Evolutionary conservation across 2,888 invertebrate genomes (phyloP).

Genomic region (Zygaena filipendulae): DNA sequence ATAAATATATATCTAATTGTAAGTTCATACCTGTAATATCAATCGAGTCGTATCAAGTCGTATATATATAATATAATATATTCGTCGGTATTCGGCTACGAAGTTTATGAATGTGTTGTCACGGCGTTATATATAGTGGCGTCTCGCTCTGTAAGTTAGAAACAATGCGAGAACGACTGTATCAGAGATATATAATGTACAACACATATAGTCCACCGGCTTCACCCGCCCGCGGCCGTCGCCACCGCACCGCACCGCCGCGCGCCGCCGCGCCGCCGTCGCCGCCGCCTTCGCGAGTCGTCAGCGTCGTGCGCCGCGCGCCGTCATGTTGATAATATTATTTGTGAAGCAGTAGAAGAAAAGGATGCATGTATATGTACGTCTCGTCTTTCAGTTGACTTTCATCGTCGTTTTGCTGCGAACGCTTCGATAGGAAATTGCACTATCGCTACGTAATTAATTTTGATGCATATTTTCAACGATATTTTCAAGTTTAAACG

Average conservation of each 20-base stretch:
- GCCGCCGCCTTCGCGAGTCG: slow-evolving; percentile 22
- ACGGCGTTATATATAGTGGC: too few relatives aligned
- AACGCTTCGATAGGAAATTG: slow-evolving; percentile 65
- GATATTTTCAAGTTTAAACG: slow-evolving; percentile 23
- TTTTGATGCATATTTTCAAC: slow-evolving; percentile 37
- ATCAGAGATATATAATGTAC: slow-evolving; percentile 32
- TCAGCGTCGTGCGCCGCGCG: slow-evolving; percentile 11
- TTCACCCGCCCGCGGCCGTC: slow-evolving; percentile 14
- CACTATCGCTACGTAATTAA: slow-evolving; percentile 63
- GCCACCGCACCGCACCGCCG: slow-evolving; percentile 20
- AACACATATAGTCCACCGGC: neutral
- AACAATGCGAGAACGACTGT: slow-evolving; percentile 46
- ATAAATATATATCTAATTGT: too few relatives aligned
- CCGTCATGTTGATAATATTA: slow-evolving; percentile 52
- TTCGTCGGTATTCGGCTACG: too few relatives aligned
- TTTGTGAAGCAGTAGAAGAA: slow-evolving; percentile 58
- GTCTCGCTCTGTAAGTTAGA: slow-evolving; percentile 31
- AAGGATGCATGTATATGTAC: slow-evolving; percentile 66
- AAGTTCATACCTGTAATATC: too few relatives aligned
- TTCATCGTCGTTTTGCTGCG: slow-evolving; percentile 66
- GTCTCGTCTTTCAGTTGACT: slow-evolving; percentile 69
- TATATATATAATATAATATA: too few relatives aligned
- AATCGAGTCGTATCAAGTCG: too few relatives aligned
- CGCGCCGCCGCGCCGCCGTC: slow-evolving; percentile 21
- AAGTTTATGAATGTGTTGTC: slow-evolving; percentile 23